phyloP scores from a whole-genome alignment of 2,888 invertebrate species.

The Troides aeacus region DNA sequence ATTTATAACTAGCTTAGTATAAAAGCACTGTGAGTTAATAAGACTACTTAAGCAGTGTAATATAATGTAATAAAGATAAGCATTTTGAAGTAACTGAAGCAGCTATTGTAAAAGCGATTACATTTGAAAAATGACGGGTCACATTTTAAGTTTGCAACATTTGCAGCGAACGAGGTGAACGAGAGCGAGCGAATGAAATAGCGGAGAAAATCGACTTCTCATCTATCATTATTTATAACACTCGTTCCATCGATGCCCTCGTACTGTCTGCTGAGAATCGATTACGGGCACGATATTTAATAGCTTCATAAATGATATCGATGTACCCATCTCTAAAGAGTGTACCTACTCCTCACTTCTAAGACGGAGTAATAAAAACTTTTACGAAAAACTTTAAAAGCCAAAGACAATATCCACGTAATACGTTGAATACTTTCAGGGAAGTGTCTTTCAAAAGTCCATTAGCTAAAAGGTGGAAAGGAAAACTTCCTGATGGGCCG shows the following conservation, averaged over 20 bases:
- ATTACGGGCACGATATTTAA: slow-evolving; percentile 35
- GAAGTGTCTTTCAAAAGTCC: slow-evolving; percentile 31
- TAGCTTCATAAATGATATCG: slow-evolving; percentile 28
- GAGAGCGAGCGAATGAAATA: slow-evolving; percentile 9
- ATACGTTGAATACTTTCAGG: slow-evolving; percentile 26
- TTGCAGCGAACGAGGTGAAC: slow-evolving; percentile 32
- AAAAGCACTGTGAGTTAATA: too few relatives aligned
- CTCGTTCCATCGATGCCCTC: slow-evolving; percentile 32
- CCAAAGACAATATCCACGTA: slow-evolving; percentile 26
- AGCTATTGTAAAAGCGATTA: slow-evolving; percentile 33
- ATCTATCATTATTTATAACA: slow-evolving; percentile 51
- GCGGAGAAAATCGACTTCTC: slow-evolving; percentile 29
- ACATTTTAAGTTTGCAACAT: slow-evolving; percentile 51
- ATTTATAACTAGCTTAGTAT: too few relatives aligned
- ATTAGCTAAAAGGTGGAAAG: slow-evolving; percentile 30
- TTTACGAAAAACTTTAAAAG: slow-evolving; percentile 25
- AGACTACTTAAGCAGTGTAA: background rate
- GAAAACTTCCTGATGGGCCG: slow-evolving; percentile 29
- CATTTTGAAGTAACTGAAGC: slow-evolving; percentile 3
- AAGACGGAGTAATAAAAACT: slow-evolving; percentile 21
- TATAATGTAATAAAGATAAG: background rate
- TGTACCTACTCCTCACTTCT: background rate
- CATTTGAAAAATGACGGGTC: slow-evolving; percentile 43
- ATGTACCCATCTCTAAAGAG: slow-evolving; percentile 3
- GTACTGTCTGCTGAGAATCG: slow-evolving; percentile 36